phyloP scores from a whole-genome alignment of 2,113 vertebrate genomes.

The Orycteropus afer region DNA sequence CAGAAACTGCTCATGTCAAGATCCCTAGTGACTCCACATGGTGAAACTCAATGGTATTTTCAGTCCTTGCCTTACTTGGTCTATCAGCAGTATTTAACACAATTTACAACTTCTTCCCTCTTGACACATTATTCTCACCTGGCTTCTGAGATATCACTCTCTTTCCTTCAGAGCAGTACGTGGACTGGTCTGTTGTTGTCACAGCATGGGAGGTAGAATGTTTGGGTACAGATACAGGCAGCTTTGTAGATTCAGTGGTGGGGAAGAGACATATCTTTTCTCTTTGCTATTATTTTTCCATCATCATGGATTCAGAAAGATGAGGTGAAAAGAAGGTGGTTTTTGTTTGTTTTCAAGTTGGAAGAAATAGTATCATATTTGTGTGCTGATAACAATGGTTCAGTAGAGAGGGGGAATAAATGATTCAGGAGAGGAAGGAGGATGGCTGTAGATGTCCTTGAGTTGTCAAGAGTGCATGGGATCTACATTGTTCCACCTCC shows the following conservation, averaged over 20 bases:
- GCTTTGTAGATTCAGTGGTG: not conserved
- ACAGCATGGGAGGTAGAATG: not conserved
- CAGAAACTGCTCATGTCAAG: not conserved
- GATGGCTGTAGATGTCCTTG: not conserved
- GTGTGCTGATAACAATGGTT: not conserved
- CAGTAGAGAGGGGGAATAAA: not conserved
- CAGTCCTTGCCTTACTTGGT: not conserved
- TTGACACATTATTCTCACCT: not conserved
- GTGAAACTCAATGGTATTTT: not conserved
- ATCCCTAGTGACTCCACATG: not conserved
- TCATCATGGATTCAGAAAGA: not conserved
- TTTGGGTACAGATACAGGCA: not conserved
- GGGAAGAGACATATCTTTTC: not conserved
- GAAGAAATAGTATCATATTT: not conserved
- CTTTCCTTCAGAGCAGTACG: not conserved
- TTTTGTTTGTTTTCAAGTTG: not conserved
- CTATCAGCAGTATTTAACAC: not conserved
- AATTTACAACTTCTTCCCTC: not conserved
- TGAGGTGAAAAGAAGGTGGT: not conserved
- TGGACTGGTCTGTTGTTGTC: not conserved
- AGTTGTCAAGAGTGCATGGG: not conserved
- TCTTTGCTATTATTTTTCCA: not conserved
- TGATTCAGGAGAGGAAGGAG: not conserved
- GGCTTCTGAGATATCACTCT: not conserved
- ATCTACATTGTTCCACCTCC: too few relatives aligned